A percentile compares a stretch with the other conserved stretches of the same genome.
Evolutionary conservation across 2,797 vertebrate species (phyloP).

Genomic region (Melanotaenia maccullochi): DNA sequence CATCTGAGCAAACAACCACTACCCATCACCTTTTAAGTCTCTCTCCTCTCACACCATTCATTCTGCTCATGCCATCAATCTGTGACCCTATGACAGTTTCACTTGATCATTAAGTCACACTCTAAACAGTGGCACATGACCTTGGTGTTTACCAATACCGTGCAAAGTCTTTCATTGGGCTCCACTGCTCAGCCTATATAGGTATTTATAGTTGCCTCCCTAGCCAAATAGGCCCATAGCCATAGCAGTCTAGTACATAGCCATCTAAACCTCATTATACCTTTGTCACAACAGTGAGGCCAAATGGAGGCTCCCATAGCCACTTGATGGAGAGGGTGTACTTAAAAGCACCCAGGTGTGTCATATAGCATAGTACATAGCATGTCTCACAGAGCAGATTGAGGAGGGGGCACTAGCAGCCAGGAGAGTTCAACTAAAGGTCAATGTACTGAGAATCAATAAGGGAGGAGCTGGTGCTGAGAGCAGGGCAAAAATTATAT

Average conservation of each 20-base stretch:
- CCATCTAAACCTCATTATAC: slow-evolving; percentile 87
- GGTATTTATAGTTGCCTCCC: slow-evolving; percentile 82
- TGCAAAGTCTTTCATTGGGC: slow-evolving; percentile 66
- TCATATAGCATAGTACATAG: slow-evolving; percentile 77
- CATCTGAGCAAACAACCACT: slow-evolving; percentile 51
- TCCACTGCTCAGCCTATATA: slow-evolving; percentile 62
- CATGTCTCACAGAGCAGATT: slow-evolving; percentile 70
- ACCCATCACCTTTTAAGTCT: slow-evolving; percentile 46
- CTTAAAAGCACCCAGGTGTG: slow-evolving; percentile 86
- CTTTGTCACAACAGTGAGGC: slow-evolving; percentile 82
- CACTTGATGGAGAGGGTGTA: slow-evolving; percentile 82
- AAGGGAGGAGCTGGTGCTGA: slow-evolving; percentile 58
- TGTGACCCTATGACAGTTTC: slow-evolving; percentile 60
- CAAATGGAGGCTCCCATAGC: slow-evolving; percentile 85
- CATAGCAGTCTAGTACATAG: slow-evolving; percentile 74
- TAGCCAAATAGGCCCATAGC: slow-evolving; percentile 79
- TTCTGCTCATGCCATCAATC: slow-evolving; percentile 61
- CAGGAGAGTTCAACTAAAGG: slow-evolving; percentile 80
- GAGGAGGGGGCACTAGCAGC: slow-evolving; percentile 68
- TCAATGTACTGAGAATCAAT: slow-evolving; percentile 76
- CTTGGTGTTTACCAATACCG: slow-evolving; percentile 79
- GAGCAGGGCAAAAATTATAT: slow-evolving; percentile 54
- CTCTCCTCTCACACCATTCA: slow-evolving; percentile 41
- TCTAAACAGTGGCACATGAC: slow-evolving; percentile 75
- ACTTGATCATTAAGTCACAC: slow-evolving; percentile 73